phyloP scores from a whole-genome alignment of 2,888 invertebrate species.

The Selenia dentaria region DNA sequence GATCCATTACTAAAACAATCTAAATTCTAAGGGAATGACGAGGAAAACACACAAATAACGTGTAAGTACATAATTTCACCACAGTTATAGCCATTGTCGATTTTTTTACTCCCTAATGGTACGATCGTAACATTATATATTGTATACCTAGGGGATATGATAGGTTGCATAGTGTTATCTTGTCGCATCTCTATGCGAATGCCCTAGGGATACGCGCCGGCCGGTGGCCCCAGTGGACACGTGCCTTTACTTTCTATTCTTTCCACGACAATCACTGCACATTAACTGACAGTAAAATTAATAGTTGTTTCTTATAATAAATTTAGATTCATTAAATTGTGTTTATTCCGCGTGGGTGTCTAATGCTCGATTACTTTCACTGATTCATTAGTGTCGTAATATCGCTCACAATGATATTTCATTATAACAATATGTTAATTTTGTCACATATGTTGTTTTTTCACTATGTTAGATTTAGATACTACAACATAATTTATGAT shows the following conservation, averaged over 20 bases:
- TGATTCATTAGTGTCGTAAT: constrained; percentile 36
- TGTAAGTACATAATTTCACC: too few species aligned
- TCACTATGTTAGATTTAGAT: too few species aligned
- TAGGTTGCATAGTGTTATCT: neutral
- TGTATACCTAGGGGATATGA: neutral
- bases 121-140: too few species aligned
- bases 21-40: too few species aligned
- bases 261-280: constrained; percentile 28
- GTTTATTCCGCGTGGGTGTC: constrained; percentile 44
- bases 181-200: neutral
- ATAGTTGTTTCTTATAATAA: constrained; percentile 51
- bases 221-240: neutral
- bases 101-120: too few species aligned
- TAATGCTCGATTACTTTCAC: constrained; percentile 47
- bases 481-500: too few species aligned
- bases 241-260: constrained; percentile 51
- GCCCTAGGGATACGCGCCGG: neutral
- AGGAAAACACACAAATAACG: too few species aligned
- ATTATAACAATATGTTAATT: too few species aligned
- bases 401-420: constrained; percentile 8
- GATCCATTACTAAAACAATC: too few species aligned
- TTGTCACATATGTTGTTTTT: too few species aligned
- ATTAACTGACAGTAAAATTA: constrained; percentile 45
- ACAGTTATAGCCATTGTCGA: too few species aligned
- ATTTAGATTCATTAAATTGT: constrained; percentile 48